These are phyloP conservation scores for Leptonema lineaticorne DNA, from an alignment of 1,140 invertebrate species.

Conservation along the genomic window DNA sequence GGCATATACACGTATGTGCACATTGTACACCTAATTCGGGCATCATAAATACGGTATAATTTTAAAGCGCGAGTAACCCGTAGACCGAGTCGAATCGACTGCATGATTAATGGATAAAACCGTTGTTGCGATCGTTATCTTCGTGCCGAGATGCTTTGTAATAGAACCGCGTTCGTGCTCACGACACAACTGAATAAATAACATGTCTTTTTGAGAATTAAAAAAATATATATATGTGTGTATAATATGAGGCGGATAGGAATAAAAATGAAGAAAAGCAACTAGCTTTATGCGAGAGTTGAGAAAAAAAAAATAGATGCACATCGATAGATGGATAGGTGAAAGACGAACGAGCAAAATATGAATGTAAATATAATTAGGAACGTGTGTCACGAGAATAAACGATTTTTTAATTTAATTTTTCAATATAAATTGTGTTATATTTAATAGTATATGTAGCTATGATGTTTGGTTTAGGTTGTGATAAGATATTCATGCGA, in stretches of 20 bases:
- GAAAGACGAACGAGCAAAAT: not conserved
- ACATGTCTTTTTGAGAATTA: not conserved
- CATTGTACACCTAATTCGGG: slow-evolving; percentile 14
- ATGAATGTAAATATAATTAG: not conserved
- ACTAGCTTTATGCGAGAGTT: not conserved
- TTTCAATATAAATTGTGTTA: too few species aligned
- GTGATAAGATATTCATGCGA: too few species aligned
- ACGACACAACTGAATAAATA: slow-evolving; percentile 23
- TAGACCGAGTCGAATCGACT: slow-evolving; percentile 2
- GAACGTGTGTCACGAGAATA: not conserved
- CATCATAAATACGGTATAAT: slow-evolving; percentile 10
- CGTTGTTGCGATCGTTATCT: slow-evolving; percentile 26
- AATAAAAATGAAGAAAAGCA: too few species aligned
- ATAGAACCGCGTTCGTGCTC: slow-evolving; percentile 22
- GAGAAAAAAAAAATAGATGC: not conserved
- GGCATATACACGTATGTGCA: too few species aligned
- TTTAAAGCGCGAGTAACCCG: not conserved
- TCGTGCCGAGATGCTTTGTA: slow-evolving; percentile 24
- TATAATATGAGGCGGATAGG: too few species aligned
- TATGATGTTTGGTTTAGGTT: too few species aligned
- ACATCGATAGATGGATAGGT: not conserved
- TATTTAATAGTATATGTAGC: too few species aligned
- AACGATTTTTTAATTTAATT: too few species aligned
- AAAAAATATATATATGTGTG: too few species aligned
- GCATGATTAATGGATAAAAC: slow-evolving; percentile 23